These are phyloP conservation scores for Urocitellus parryii DNA, from an alignment of 2,113 vertebrate genomes.

Conservation along the genomic window DNA sequence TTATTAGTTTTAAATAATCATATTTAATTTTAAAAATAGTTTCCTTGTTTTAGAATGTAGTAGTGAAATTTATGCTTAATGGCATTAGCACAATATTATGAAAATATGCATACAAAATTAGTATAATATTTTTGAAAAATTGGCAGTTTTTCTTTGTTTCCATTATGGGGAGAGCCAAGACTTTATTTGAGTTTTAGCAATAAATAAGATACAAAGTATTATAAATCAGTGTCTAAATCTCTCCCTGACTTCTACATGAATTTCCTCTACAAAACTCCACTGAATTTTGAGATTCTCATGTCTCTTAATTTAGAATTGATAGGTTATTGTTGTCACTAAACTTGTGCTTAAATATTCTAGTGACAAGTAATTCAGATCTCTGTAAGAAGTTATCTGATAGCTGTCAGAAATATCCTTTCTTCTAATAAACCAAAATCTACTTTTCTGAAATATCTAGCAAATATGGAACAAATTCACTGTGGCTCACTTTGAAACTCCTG, in stretches of 20 bases:
- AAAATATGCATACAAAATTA: neutral
- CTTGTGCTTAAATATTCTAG: conserved; percentile 9
- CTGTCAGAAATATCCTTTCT: neutral
- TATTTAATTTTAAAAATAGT: conserved; percentile 22
- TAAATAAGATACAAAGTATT: conserved; percentile 21
- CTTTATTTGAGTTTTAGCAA: conserved; percentile 36
- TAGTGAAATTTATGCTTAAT: conserved; percentile 15
- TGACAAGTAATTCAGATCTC: neutral
- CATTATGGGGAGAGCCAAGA: neutral
- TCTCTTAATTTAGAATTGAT: neutral
- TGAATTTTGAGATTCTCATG: neutral
- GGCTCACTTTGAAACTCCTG: neutral
- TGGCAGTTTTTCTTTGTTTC: neutral
- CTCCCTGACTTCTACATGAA: neutral
- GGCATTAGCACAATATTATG: neutral
- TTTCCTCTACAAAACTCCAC: conserved; percentile 2
- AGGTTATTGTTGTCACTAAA: neutral
- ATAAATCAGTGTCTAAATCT: conserved; percentile 4
- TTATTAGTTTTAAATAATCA: neutral
- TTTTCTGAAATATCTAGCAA: conserved; percentile 26
- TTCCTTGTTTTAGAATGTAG: conserved; percentile 6
- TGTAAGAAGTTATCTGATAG: neutral
- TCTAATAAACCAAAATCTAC: neutral
- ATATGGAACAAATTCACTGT: conserved; percentile 2
- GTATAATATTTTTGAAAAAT: neutral